Percentiles rank a stretch among this genome's conserved stretches.
Evolutionary conservation across 1,140 invertebrate genomes (phyloP).

Genomic region (Cyclina sinensis): DNA sequence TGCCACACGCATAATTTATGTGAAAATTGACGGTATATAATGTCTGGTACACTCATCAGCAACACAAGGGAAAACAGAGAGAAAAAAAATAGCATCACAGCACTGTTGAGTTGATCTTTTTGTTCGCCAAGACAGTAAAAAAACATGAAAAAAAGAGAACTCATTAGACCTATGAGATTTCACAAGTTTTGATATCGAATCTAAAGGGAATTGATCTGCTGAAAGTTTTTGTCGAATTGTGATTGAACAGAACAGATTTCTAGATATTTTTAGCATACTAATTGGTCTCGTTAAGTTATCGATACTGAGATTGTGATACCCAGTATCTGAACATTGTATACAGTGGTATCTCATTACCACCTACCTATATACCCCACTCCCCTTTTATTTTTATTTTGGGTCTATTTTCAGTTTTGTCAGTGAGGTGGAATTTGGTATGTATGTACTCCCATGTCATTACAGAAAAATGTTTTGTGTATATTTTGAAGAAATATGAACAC

Average conservation of each 20-base stretch:
- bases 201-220: background rate
- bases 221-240: background rate
- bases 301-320: background rate
- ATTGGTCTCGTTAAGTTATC: background rate
- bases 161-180: background rate
- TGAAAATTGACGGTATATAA: slow-evolving; percentile 23
- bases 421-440: no score
- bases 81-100: background rate
- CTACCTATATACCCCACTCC: no score
- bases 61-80: background rate
- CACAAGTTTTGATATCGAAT: slow-evolving; percentile 1
- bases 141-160: slow-evolving; percentile 12
- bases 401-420: no score
- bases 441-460: no score
- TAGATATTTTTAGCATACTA: background rate
- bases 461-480: no score
- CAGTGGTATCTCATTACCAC: background rate
- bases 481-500: no score
- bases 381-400: no score
- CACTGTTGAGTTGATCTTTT: slow-evolving; percentile 5
- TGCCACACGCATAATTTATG: slow-evolving; percentile 52
- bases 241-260: background rate
- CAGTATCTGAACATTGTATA: no score
- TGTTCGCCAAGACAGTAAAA: slow-evolving; percentile 11
- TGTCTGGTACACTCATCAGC: slow-evolving; percentile 17